Base-by-base conservation (phyloP, 1,140 invertebrate genomes). In the Uloborus diversus region DNA sequence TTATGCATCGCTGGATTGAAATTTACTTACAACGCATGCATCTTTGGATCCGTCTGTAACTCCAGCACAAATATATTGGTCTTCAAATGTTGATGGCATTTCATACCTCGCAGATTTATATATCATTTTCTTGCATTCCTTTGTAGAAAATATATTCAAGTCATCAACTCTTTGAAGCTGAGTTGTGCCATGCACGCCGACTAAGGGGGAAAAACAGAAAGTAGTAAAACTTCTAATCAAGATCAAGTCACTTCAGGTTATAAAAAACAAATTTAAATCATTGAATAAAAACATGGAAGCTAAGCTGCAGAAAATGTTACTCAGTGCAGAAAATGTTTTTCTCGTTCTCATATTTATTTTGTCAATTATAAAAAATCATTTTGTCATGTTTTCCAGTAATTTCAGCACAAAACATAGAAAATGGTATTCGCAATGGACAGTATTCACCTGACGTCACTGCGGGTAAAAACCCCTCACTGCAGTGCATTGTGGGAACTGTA, bases 41-140 rank as follows among this genome's bases (percentile, higher is more conserved):
- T 96, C 94, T 85, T 92, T 92, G n/a, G 92, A 91, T 0, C 93
- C 94, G 3, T 84, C 79, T 28, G 88, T 84, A 71, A 88, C 90
- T 14, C 94, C 94, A 5, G 94, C 95, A 84, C 94, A 96, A 1
- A 96, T 49, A 4, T 94, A 90, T 0, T 89, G 88, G 0, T 88
- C 82, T 65, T 92, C 90, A 11, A 94, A 92, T 1, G 90, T 84
- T 20, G 56, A 27, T 11, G 68, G 59, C 4, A 70, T 23, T 4
- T 9, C 17, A 1, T 14, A 62, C 27, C 27, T 65, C 7, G 76
- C 81, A 5, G 61, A n/a, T 17, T 5, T 57, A 0, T 82, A 81
- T 81, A 84, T 81, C 66, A 82, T 69, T 11, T 79, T 82, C 17
- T 79, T 79, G 79, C 86, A 87, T 1, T 83, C 81, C 2, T 82